Evolutionary conservation across 37 sponge, comb jelly and placozoan genomes (phyloP), one percentile per base, ranked within the genome.

Genomic region (Bolinopsis microptera): DNA sequence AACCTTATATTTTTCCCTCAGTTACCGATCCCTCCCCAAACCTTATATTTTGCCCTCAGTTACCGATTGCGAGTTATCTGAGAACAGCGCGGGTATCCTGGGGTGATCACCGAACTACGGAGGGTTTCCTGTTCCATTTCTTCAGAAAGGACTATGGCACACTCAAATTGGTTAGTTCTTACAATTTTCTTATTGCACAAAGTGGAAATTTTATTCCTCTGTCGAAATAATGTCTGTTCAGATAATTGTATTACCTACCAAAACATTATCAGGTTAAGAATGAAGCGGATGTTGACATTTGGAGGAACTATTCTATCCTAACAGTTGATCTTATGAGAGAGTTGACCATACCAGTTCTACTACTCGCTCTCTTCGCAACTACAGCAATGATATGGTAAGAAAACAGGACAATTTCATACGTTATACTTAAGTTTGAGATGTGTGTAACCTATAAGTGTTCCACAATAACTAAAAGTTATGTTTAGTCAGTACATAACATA

Each of bases 81-180:
- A 28, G 30, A 5, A 38, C 48, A 33, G 90, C 90, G 13, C 41
- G 90, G 0, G 90, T 86, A 27, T 40, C 90, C 0, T 86, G 90
- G 90, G 90, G 90, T 18, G 90, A 86, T 40, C 90, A 86, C 0
- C 34, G 31, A 0, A 86, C 90, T 0, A 3, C 23, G 0, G 61
- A 86, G 2, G 90, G 90, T 0, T 86, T 86, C 39, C 41, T 86
- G 30, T 86, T 86, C 30, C 90, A 86, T 27, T 86, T 86, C 48
- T 38, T 86, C 41, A 28, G 90, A 40, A 38, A 34, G 5, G 90
- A 86, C 35, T 86, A 86, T 25, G 90, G 90, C 13, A 86, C 90
- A n/a, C 35, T 86, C 61, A 24, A 39, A 86, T 38, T 86, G 90
- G 90, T 86, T 2, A 86, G 83, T 9, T 9, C 5, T 72, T n/a